These are phyloP conservation scores for Gambusia affinis DNA, from an alignment of 2,113 vertebrate genomes.

Conservation along the genomic window DNA sequence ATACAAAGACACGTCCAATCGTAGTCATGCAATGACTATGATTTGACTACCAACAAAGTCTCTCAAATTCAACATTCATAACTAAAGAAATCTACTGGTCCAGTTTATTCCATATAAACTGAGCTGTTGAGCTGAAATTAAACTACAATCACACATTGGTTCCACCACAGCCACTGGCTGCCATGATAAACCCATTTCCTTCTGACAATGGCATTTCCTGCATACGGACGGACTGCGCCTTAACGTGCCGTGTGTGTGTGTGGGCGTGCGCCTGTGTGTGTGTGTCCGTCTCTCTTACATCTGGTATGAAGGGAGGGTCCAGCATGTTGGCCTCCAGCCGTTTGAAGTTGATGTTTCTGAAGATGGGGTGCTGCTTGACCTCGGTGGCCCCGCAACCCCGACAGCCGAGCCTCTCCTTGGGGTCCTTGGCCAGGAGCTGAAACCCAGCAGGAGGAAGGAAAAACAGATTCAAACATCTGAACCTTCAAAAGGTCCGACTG, in stretches of 20 bases:
- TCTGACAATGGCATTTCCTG: constrained; percentile 68
- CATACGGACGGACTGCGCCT: constrained; percentile 37
- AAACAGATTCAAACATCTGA: constrained; percentile 17
- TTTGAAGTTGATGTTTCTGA: constrained; percentile 91
- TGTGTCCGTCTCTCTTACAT: constrained; percentile 78
- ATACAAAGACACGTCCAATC: no score
- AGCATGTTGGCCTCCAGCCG: constrained; percentile 89
- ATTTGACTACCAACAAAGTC: background rate
- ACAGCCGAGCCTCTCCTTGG: constrained; percentile 86
- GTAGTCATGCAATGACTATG: background rate
- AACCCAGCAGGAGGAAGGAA: constrained; percentile 22
- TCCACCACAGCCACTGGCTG: constrained; percentile 5
- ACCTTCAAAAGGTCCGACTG: background rate
- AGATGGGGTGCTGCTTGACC: constrained; percentile 89
- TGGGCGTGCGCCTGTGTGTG: background rate
- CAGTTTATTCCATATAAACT: background rate
- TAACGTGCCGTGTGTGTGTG: background rate
- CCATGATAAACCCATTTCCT: constrained; percentile 55
- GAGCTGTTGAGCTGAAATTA: constrained; percentile 1
- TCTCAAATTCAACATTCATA: background rate
- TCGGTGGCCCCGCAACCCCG: constrained; percentile 80
- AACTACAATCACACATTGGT: constrained; percentile 7
- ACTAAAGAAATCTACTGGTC: background rate
- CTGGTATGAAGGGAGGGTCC: constrained; percentile 90
- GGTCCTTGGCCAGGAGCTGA: constrained; percentile 89